Evolutionary conservation across 2,113 vertebrate species (phyloP), one percentile per base, ranked within the genome.

Genomic region (Kryptolebias marmoratus): DNA sequence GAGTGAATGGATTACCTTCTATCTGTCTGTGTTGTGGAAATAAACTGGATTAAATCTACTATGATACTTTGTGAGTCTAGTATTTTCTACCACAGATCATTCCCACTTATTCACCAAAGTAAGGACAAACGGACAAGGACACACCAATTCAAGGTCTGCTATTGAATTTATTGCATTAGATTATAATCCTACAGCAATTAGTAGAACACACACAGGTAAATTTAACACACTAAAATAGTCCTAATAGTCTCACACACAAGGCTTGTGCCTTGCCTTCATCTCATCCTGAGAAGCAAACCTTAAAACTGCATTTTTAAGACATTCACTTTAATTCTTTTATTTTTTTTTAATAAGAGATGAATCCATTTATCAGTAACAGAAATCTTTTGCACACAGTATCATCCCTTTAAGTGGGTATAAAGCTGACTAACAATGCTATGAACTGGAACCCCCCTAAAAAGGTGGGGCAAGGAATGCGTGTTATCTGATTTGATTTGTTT

Each of bases 191-290:
- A 87, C 83, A 86, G 72, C 56, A 87, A 81, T 67, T 52, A 60
- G 8, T 72, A 61, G 64, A 79, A 79, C 31, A 82, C 76, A 83
- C 58, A 87, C 57, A 87, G 66, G 65, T 68, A 59, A 52, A 22
- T 64, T 62, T 57, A 79, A 80, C 50, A 83, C 66, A 79, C 64
- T 88, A 68, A 78, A 73, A 79, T 73, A 62, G 28, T 69, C 79
- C 64, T 77, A 52, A 69, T 12, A 71, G 15, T 77, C 75, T 42
- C 64, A 62, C 31, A 55, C 82, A 76, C 74, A 75, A 53, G 66
- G 48, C 84, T 68, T 59, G 59, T 91, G 91, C 90, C 82, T 93
- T 93, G 83, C 92, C 94, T 87, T 93, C 90, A 87, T 90, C 93
- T 92, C 92, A 88, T 90, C 90, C 91, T 87, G 83, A 80, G 81